Evolutionary conservation across 2,113 vertebrate species (phyloP).

Genomic region (Trachemys scripta): DNA sequence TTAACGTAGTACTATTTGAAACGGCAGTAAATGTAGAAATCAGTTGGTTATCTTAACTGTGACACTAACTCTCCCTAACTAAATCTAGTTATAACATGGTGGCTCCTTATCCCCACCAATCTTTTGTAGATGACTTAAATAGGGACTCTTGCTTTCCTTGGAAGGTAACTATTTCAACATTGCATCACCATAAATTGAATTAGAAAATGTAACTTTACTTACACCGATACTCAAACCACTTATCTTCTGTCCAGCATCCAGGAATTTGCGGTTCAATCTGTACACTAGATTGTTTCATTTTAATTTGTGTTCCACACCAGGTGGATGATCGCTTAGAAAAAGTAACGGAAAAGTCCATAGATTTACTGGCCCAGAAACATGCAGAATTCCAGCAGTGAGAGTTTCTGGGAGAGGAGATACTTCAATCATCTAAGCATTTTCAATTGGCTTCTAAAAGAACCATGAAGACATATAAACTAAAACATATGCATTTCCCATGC

Average conservation of each 20-base stretch:
- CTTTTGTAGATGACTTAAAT: not conserved
- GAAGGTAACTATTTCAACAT: not conserved
- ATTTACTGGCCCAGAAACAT: slow-evolving; percentile 55
- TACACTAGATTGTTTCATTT: not conserved
- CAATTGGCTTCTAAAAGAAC: slow-evolving; percentile 70
- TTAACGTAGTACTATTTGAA: no score
- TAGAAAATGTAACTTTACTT: not conserved
- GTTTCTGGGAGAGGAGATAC: slow-evolving; percentile 52
- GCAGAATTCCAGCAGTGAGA: slow-evolving; percentile 69
- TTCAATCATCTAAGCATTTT: slow-evolving; percentile 66
- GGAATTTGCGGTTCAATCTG: not conserved
- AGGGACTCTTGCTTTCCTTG: not conserved
- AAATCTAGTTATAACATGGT: not conserved
- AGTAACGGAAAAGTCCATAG: slow-evolving; percentile 18
- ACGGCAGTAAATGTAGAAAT: not conserved
- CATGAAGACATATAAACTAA: slow-evolving; percentile 55
- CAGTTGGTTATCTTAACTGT: not conserved
- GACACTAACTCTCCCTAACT: not conserved
- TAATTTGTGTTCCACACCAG: not conserved
- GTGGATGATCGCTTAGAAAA: slow-evolving; percentile 68
- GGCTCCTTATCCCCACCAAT: not conserved
- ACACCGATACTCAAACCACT: accelerated
- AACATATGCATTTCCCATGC: slow-evolving; percentile 51
- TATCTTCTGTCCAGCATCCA: not conserved
- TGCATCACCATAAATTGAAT: not conserved